Percentiles rank a stretch among this genome's conserved stretches.
phyloP scores from a whole-genome alignment of 2,113 vertebrate species.

The Strix uralensis region DNA sequence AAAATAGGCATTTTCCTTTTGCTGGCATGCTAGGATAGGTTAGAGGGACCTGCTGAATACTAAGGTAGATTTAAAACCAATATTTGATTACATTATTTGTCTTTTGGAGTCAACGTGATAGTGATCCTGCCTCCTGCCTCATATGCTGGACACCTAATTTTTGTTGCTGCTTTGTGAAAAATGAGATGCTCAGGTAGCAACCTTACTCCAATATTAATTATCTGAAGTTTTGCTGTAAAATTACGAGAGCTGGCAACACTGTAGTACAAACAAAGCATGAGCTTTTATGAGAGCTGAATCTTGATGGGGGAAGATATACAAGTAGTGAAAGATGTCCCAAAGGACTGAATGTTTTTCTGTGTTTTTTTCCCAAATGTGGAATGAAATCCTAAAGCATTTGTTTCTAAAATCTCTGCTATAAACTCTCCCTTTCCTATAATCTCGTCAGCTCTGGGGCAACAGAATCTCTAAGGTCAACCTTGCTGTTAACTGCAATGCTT shows the following conservation, averaged over 20 bases:
- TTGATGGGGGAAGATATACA: neutral
- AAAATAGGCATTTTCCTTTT: neutral
- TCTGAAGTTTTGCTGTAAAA: neutral
- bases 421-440: constrained; percentile 21
- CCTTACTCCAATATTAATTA: neutral
- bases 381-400: constrained; percentile 28
- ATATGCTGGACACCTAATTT: neutral
- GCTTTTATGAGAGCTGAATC: neutral
- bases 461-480: constrained; percentile 43
- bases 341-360: neutral
- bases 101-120: neutral
- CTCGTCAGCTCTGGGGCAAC: constrained; percentile 11
- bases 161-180: neutral
- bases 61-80: neutral
- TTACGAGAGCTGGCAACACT: neutral
- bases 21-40: neutral
- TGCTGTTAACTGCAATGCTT: neutral
- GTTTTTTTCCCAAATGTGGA: neutral
- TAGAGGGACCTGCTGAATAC: too few species aligned
- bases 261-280: neutral
- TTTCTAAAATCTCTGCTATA: constrained; percentile 56
- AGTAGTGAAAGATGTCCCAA: neutral
- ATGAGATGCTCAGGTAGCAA: neutral
- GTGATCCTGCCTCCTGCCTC: neutral
- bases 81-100: neutral